Base-by-base conservation (phyloP, 2,113 vertebrate genomes). In the Oreocharis arfaki region DNA sequence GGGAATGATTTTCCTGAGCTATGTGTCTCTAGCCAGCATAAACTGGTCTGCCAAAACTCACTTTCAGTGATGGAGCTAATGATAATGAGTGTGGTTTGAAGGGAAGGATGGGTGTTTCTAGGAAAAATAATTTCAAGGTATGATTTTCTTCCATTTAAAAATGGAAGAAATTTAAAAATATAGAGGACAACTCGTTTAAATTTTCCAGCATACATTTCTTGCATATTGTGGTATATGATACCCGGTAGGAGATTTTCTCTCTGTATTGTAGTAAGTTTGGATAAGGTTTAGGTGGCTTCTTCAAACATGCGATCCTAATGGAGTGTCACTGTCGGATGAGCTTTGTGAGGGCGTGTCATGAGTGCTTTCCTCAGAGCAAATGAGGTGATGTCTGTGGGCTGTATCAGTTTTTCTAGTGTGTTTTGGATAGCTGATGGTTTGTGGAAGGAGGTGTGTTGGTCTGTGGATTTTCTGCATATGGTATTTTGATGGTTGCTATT, bases 401-500 rank as follows among this genome's bases (percentile, higher is more conserved):
- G 23, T 93, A 96, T 95, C 94, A 95, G 80, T 78, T 95, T 95
- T 95, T 75, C 83, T 93, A 84, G 86, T 78, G 69, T 92, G 95
- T 92, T 96, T 95, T 92, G 96, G 89, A 61, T 75, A 89, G 89
- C 41, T 92, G 91, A 90, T 81, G 95, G 95, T 97, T 97, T 96
- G 89, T 82, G 95, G 96, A 97, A 97, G 89, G 96, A 96, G 96
- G 91, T 97, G 95, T 95, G 89, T 87, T 97, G 95, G 96, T 95
- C 96, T 97, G 96, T 97, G 96, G 96, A 97, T 97, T 97, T 97
- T 97, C 95, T 96, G 56, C 89, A 96, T 95, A 92, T 96, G 95
- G 93, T 97, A 95, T 95, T 97, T 97, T 97, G 91, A 94, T 44
- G 47, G 80, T 94, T 96, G 80, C 93, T 97, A 95, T 97, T 96